phyloP scores from a whole-genome alignment of 1,140 invertebrate genomes.

The Musca vetustissima region DNA sequence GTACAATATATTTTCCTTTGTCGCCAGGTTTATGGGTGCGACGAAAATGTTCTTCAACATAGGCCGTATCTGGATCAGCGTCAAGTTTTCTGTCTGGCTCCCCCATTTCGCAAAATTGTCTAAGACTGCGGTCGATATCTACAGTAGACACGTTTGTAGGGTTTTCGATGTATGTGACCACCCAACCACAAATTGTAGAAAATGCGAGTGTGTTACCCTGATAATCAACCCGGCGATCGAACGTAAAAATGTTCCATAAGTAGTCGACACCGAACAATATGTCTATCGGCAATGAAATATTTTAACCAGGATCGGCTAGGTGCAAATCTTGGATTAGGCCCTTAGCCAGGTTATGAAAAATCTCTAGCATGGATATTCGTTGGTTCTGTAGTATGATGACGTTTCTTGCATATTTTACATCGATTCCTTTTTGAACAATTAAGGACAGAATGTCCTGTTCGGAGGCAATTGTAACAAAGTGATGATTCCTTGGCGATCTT shows the following conservation, averaged over 20 bases:
- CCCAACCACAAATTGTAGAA: too few relatives aligned
- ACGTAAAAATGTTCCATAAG: not conserved
- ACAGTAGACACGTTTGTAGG: too few relatives aligned
- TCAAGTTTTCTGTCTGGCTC: not conserved
- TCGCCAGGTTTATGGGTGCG: too few relatives aligned
- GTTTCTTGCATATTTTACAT: not conserved
- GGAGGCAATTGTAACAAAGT: not conserved
- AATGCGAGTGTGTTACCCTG: not conserved
- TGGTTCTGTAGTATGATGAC: not conserved
- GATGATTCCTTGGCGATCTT: not conserved
- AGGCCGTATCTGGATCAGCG: not conserved
- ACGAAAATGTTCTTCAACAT: constrained; percentile 2
- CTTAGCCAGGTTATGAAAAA: not conserved
- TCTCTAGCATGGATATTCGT: not conserved
- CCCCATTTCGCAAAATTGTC: not conserved
- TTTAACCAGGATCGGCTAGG: not conserved
- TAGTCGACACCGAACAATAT: not conserved
- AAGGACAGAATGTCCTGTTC: not conserved
- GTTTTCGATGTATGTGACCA: too few relatives aligned
- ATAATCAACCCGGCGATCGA: not conserved
- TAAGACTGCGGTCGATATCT: too few relatives aligned
- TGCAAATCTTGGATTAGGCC: too few relatives aligned
- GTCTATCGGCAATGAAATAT: not conserved
- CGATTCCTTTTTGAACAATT: not conserved
- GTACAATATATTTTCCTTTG: too few relatives aligned